Percentiles rank a stretch among this genome's conserved stretches.
phyloP scores from a whole-genome alignment of 2,797 vertebrate species.

The Acrocephalus scirpaceus region DNA sequence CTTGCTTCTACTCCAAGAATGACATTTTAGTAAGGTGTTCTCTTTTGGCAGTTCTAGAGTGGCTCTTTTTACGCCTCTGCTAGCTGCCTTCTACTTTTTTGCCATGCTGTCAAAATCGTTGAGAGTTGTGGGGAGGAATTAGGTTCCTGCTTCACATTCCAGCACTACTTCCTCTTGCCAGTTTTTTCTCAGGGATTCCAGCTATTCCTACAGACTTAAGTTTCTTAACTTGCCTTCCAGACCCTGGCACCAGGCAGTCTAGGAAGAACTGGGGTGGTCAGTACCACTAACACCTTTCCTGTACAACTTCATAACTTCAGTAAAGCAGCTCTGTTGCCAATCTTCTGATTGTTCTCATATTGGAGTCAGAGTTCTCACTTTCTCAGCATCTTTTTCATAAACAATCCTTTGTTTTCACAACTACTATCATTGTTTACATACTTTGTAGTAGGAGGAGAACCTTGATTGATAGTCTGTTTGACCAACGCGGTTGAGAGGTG shows the following conservation, averaged over 20 bases:
- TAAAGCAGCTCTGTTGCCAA: not conserved
- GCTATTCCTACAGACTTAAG: not conserved
- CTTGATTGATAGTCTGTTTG: too few relatives aligned
- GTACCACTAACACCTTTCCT: not conserved
- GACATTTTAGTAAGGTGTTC: not conserved
- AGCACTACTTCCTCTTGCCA: not conserved
- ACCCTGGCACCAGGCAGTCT: not conserved
- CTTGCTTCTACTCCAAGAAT: not conserved
- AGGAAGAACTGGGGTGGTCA: not conserved
- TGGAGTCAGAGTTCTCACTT: too few relatives aligned
- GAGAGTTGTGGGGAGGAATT: not conserved
- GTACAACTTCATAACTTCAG: not conserved
- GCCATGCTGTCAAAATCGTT: not conserved
- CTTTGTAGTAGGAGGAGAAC: too few relatives aligned
- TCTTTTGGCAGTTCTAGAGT: not conserved
- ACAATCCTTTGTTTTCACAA: too few relatives aligned
- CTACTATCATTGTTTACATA: too few relatives aligned
- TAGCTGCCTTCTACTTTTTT: not conserved
- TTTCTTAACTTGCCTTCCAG: not conserved
- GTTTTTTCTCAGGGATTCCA: not conserved
- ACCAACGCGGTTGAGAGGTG: too few relatives aligned
- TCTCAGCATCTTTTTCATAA: too few relatives aligned
- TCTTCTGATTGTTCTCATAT: too few relatives aligned
- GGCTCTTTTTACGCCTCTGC: not conserved
- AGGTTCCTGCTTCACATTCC: not conserved